Base-by-base conservation (phyloP, 2,888 invertebrate genomes). In the Diogma glabrata region DNA sequence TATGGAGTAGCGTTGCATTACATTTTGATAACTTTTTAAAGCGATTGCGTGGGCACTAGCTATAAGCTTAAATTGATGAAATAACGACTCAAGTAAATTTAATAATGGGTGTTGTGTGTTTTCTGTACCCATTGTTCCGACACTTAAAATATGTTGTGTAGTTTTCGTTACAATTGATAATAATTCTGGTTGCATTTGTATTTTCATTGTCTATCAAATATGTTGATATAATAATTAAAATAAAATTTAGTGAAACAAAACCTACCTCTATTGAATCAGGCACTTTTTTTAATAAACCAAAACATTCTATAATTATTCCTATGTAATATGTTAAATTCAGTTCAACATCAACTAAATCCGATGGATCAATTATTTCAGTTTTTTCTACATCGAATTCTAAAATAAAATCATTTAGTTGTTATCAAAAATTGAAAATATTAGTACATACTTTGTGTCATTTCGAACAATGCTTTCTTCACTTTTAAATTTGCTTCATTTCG, bases 241-340 rank as follows among this genome's bases (percentile, higher is more conserved):
- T 17, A 51, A 26, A 24, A 20, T 52, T 16, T 20, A 36, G 20
- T 4, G 24, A 24, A 24, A 9, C 6, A 52, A 26, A 53, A 58
- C 64, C 59, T 65, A 85, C 87, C 74, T 91, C 89, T 30, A 92
- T 78, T 19, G 90, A 87, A 60, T 88, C 90, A 50, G 87, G 85
- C 59, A 93, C 74, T 66, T 87, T 88, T 49, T 85, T 84, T 55
- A 94, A 70, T 53, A 87, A 78, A 12, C 84, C 87, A 49, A 94
- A 76, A 55, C 92, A 91, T 64, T 93, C 90, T 0, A 92, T 79
- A 40, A 92, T 76, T 60, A 87, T 79, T 60, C 87, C 82, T 63
- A 91, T 81, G 55, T 82, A 85, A 62, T 82, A 78, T 56, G 77
- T 77, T 47, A 80, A 74, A 65, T 79, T 77, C 48, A 77, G 71